A percentile compares a stretch with the other conserved stretches of the same genome.
Conservation (phyloP, 2,113 vertebrate species). For the Leiothrix lutea region DNA sequence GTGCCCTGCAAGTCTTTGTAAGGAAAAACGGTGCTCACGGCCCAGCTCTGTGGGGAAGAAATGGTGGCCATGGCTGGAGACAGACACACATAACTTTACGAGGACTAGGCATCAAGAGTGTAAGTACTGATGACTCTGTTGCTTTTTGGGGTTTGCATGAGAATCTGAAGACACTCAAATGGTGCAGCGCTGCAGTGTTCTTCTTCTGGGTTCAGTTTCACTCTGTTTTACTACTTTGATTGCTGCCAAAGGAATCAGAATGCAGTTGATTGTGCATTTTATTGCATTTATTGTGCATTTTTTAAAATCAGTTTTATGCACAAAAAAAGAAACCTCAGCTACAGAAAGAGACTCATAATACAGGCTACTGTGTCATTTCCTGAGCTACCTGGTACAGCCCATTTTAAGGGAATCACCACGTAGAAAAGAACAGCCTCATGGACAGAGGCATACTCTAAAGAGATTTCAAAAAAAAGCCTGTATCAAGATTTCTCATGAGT, state of each 20-base stretch:
- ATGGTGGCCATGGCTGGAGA: constrained; percentile 88
- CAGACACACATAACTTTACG: constrained; percentile 85
- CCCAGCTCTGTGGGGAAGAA: constrained; percentile 88
- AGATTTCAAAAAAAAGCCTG: background rate
- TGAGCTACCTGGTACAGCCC: background rate
- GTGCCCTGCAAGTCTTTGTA: constrained; percentile 89
- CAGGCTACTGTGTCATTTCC: background rate
- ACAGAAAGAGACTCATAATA: background rate
- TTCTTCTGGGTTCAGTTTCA: background rate
- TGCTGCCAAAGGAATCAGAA: background rate
- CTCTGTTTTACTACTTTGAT: background rate
- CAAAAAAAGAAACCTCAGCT: background rate
- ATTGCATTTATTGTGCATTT: background rate
- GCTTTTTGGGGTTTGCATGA: background rate
- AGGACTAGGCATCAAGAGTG: constrained; percentile 83
- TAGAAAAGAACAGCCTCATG: background rate
- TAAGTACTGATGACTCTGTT: constrained; percentile 68
- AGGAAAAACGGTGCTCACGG: constrained; percentile 81
- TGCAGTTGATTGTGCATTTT: background rate
- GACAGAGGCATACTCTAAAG: background rate
- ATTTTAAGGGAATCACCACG: background rate
- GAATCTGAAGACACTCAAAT: background rate
- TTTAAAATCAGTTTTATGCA: background rate
- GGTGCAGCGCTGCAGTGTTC: background rate
- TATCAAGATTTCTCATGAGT: background rate